A percentile compares a stretch with the other conserved stretches of the same genome.
Evolutionary conservation across 1,140 invertebrate genomes (phyloP).

Genomic region (Pseudomyrmex cubaensis): DNA sequence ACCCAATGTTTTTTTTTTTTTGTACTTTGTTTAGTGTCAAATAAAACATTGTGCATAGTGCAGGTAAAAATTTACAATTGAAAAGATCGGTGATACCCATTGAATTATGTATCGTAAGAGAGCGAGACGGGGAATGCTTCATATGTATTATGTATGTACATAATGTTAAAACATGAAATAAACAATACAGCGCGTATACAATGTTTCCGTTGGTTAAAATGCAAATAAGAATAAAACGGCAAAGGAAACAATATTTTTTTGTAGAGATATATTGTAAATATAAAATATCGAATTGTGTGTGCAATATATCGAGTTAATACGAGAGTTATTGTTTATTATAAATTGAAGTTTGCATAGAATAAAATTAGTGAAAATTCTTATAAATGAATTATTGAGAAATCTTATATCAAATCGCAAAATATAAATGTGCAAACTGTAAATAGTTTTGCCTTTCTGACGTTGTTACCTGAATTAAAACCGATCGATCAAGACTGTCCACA

Average conservation of each 20-base stretch:
- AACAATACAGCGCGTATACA: too few relatives aligned
- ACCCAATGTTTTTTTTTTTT: background rate
- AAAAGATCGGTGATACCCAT: background rate
- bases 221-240: too few relatives aligned
- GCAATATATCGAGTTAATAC: background rate
- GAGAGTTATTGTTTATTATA: background rate
- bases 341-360: background rate
- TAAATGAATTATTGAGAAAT: background rate
- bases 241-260: too few relatives aligned
- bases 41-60: background rate
- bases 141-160: background rate
- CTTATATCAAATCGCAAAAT: background rate
- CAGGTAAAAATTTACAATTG: background rate
- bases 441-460: background rate
- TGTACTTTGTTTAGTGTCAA: background rate
- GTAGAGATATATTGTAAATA: too few relatives aligned
- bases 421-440: background rate
- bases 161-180: too few relatives aligned
- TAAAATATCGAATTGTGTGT: too few relatives aligned
- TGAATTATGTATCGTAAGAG: background rate
- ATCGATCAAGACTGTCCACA: conserved; percentile 27
- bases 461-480: conserved; percentile 15
- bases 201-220: too few relatives aligned
- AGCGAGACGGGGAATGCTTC: background rate
- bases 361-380: background rate